phyloP scores from a whole-genome alignment of 2,888 invertebrate genomes.

The Cataglyphis altisquamis region DNA sequence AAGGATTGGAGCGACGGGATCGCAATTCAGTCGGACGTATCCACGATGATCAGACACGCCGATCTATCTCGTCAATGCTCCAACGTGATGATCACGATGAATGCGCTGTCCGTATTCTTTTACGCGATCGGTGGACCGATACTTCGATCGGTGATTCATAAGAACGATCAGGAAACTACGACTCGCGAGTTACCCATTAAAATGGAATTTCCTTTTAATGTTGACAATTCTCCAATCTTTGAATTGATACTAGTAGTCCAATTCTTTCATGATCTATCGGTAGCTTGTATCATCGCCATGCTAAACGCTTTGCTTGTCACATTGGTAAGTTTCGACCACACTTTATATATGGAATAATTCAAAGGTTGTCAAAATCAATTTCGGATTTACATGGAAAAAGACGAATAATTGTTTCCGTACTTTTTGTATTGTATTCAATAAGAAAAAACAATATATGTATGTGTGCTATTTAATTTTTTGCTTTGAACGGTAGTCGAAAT shows the following conservation, averaged over 20 bases:
- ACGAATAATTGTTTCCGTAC: not conserved
- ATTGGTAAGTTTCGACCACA: slow-evolving; percentile 55
- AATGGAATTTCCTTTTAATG: slow-evolving; percentile 62
- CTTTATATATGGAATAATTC: not conserved
- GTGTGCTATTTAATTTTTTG: not conserved
- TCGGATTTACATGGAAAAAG: not conserved
- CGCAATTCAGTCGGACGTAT: slow-evolving; percentile 21
- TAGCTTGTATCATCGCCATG: slow-evolving; percentile 58
- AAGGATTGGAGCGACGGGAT: slow-evolving; percentile 45
- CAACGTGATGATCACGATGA: slow-evolving; percentile 42
- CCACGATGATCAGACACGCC: slow-evolving; percentile 45
- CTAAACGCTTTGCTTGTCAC: slow-evolving; percentile 62
- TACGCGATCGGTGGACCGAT: slow-evolving; percentile 48
- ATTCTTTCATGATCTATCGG: slow-evolving; percentile 57
- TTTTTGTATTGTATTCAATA: not conserved
- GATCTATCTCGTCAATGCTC: slow-evolving; percentile 40
- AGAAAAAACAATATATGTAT: not conserved
- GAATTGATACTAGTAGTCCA: slow-evolving; percentile 56
- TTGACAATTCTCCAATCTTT: slow-evolving; percentile 58
- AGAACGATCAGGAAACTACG: slow-evolving; percentile 7
- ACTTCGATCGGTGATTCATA: slow-evolving; percentile 35
- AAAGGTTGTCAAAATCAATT: not conserved
- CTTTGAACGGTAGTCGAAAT: not conserved
- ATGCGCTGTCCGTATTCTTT: slow-evolving; percentile 41
- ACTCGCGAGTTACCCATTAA: slow-evolving; percentile 60